Conservation (phyloP, 2,113 vertebrate species). For the Poecilia latipinna region DNA sequence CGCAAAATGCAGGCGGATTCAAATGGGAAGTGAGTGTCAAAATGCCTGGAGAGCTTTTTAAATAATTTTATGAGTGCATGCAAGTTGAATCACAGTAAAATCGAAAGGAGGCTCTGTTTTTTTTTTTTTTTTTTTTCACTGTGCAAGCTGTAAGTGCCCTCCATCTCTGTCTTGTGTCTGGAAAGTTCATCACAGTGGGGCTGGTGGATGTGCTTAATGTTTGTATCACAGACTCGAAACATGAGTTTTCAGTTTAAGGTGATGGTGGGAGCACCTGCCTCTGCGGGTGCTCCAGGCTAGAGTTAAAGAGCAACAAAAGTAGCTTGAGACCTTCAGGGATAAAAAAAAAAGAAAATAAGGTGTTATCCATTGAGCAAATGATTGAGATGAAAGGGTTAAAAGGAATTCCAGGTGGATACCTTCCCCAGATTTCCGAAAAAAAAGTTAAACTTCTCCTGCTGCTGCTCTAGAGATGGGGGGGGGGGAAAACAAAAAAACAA, state of each 20-base stretch:
- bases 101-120: conserved; percentile 16
- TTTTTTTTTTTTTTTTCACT: conserved; percentile 15
- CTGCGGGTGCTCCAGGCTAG: conserved; percentile 44
- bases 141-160: conserved; percentile 46
- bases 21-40: conserved; percentile 45
- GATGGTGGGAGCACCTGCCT: conserved; percentile 36
- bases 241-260: conserved; percentile 18
- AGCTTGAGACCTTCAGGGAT: conserved; percentile 26
- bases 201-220: conserved; percentile 19
- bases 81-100: conserved; percentile 64
- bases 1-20: conserved; percentile 31
- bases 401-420: not conserved
- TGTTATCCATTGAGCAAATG: not conserved
- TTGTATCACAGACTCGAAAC: conserved; percentile 25
- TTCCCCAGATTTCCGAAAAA: not conserved
- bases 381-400: not conserved
- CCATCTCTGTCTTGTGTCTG: conserved; percentile 29
- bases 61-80: conserved; percentile 62
- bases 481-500: conserved; percentile 9
- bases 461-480: conserved; percentile 6
- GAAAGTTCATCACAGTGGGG: conserved; percentile 40
- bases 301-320: conserved; percentile 30
- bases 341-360: not conserved
- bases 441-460: not conserved
- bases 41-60: conserved; percentile 51